These are phyloP conservation scores for Tachypleus tridentatus DNA, from an alignment of 1,140 invertebrate genomes.

Conservation along the genomic window DNA sequence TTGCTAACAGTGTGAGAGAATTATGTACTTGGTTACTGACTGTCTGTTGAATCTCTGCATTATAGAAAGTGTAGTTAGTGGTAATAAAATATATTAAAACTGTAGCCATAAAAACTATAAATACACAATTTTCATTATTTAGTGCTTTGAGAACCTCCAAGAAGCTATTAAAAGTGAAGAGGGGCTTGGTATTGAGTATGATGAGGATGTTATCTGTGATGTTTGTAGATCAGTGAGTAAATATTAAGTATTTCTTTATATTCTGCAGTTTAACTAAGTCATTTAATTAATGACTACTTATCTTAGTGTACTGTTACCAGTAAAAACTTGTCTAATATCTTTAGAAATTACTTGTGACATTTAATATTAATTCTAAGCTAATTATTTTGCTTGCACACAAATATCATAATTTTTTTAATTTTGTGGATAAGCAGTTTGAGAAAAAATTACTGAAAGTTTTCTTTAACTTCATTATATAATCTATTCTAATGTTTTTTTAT, in stretches of 20 bases:
- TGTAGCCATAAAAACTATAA: background rate
- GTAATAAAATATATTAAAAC: background rate
- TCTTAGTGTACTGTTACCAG: background rate
- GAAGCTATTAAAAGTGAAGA: constrained; percentile 85
- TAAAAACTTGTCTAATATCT: background rate
- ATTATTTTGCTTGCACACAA: no score
- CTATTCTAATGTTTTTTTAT: no score
- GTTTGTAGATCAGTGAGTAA: constrained; percentile 81
- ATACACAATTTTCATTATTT: constrained; percentile 7
- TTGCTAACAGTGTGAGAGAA: no score
- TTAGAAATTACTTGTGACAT: background rate
- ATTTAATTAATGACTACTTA: background rate
- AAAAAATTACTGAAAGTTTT: no score
- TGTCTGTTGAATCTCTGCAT: no score
- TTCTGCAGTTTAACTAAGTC: background rate
- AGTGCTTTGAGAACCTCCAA: constrained; percentile 88
- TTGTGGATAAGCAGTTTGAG: no score
- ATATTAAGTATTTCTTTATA: constrained; percentile 1
- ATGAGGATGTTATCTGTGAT: constrained; percentile 96
- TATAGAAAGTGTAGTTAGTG: no score
- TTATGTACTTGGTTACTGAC: no score
- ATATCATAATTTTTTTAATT: no score
- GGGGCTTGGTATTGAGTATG: constrained; percentile 88
- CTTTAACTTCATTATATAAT: no score
- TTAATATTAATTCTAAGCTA: background rate